Evolutionary conservation across 2,888 invertebrate genomes (phyloP), one percentile per base, ranked within the genome.

Genomic region (Eudasyphora cyanicolor): DNA sequence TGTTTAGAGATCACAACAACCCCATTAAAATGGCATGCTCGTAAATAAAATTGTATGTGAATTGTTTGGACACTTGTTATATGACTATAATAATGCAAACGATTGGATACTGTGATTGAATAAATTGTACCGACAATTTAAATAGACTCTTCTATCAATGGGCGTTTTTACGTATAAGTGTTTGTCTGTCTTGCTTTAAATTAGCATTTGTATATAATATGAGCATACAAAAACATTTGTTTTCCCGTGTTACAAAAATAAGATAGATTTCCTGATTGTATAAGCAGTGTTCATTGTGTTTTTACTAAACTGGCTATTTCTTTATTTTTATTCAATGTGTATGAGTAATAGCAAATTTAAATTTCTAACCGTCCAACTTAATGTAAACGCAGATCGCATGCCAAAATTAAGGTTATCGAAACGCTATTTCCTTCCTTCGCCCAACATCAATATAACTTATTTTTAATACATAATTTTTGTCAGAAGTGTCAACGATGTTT

Each of bases 11-110:
- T 35, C 67, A 21, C n/a, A 21, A 42, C 67, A 67, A 38, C 5
- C 67, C 42, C 38, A 67, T 67, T 38, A 67, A 38, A 67, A 24
- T 67, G 67, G 8, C 67, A 67, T 35, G 21, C 24, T 10, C 29
- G 19, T 19, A 24, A 21, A 67, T 67, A 67, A 67, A 67, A 21
- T 14, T 67, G 38, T 21, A 67, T 67, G 21, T 17, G 12, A 67
- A 67, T 14, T 24, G 42, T 67, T 38, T 67, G 35, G 67, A 42
- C 67, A 62, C 32, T 62, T 42, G 35, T 64, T 64, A 64, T 60
- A 29, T 32, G 35, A 42, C n/a, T 67, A 42, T 21, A 24, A 42
- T 42, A 67, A 67, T 67, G 67, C 67, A 24, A 67, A 67, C 24
- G 24, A 42, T 67, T 67, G 67, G 21, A 14, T 64, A 19, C 27